Base-by-base conservation (phyloP, 2,888 invertebrate genomes). In the Athrips mouffetella region DNA sequence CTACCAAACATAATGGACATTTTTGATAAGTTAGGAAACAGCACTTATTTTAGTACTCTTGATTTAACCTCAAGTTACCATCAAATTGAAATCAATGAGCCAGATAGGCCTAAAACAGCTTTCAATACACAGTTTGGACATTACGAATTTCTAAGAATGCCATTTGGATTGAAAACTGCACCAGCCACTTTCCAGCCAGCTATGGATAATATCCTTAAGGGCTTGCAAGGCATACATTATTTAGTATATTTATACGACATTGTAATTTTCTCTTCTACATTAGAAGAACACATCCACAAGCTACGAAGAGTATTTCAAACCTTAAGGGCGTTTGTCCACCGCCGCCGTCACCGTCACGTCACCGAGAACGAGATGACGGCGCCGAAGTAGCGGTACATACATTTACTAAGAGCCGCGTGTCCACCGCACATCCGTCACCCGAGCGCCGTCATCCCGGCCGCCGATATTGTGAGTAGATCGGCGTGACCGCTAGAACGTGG, bases 1-100 rank as follows among this genome's bases (percentile, higher is more conserved):
- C 15, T 56, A 3, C 51, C 55, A 7, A 45, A 47, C 7, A 56
- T 56, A 15, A 39, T 45, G 2, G 48, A 51, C 15, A 48, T 51
- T 7, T 16, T 51, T 8, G 48, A 51, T 15, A 33, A 48, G 41
- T 25, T 45, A n/a, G 45, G 48, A 18, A 23, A 48, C 13, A 18
- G 18, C 10, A n/a, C 47, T 18, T 48, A 52, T 20, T 53, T 55
- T 20, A 31, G 50, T 0, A 54, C 51, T 8, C 45, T 52, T 16
- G 49, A 49, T 23, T 48, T 52, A 6, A 50, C 52, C 2, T 48
- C 48, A 5, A 47, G 49, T 1, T 49, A 41, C 30, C 53, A 50
- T 8, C 53, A 53, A 46, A 48, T 53, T 7, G n/a, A 27, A n/a
- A 42, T 55, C 21, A 25, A 46, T 2, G 20, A 48, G 2, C 21